These are phyloP conservation scores for Chymomyza procnemis DNA, from an alignment of 2,888 invertebrate genomes.

Conservation along the genomic window DNA sequence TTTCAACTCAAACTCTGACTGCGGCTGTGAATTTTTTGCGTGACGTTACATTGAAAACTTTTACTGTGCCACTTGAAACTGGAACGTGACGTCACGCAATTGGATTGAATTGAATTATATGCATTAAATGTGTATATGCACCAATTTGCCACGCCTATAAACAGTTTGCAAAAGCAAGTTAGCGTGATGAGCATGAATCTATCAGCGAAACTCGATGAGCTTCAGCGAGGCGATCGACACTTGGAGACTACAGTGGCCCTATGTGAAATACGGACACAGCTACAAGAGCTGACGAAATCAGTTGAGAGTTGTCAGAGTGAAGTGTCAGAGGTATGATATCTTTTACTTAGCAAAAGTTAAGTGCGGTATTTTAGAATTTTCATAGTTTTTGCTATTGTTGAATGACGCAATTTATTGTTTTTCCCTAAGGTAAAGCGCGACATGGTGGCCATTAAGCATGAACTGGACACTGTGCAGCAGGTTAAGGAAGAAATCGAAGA, in stretches of 20 bases:
- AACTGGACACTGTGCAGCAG: constrained; percentile 95
- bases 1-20: neutral
- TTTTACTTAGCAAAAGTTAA: too few species aligned
- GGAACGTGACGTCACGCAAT: constrained; percentile 58
- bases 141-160: neutral
- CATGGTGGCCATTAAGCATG: constrained; percentile 96
- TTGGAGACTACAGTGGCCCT: constrained; percentile 95
- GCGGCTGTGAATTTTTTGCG: constrained; percentile 2
- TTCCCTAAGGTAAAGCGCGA: constrained; percentile 95
- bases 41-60: neutral
- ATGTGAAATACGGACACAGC: constrained; percentile 94
- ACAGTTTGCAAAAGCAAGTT: constrained; percentile 97
- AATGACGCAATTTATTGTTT: too few species aligned
- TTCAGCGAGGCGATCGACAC: constrained; percentile 93
- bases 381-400: too few species aligned
- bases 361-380: too few species aligned
- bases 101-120: constrained; percentile 49
- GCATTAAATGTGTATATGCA: constrained; percentile 16
- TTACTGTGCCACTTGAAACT: constrained; percentile 18
- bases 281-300: constrained; percentile 95
- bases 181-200: constrained; percentile 98
- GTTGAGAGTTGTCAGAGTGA: constrained; percentile 97
- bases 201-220: constrained; percentile 95
- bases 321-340: constrained; percentile 85
- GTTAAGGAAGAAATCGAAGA: constrained; percentile 97